These are phyloP conservation scores for Barypeithes pellucidus DNA, from an alignment of 2,888 invertebrate genomes.

Conservation along the genomic window DNA sequence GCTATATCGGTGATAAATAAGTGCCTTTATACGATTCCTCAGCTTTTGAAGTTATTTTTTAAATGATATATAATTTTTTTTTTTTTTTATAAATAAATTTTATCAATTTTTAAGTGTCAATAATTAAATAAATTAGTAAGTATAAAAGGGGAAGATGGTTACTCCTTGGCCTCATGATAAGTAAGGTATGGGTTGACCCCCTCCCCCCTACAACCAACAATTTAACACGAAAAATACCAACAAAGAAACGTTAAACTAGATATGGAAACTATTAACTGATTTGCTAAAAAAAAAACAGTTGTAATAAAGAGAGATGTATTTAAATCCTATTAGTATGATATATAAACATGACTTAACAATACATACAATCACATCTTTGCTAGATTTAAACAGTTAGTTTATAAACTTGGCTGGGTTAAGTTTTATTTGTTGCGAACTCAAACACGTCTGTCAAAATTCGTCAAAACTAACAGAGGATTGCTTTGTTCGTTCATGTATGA, in stretches of 20 bases:
- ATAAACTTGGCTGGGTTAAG: slow-evolving; percentile 57
- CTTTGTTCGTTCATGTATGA: slow-evolving; percentile 24
- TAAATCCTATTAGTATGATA: slow-evolving; percentile 68
- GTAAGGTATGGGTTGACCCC: too few relatives aligned
- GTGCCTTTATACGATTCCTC: slow-evolving; percentile 15
- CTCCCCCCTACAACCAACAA: too few relatives aligned
- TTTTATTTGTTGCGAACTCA: slow-evolving; percentile 50
- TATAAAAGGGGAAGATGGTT: too few relatives aligned
- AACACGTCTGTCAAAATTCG: slow-evolving; percentile 39
- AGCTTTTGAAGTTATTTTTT: slow-evolving; percentile 12
- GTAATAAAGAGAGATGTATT: slow-evolving; percentile 68
- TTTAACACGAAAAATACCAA: too few relatives aligned
- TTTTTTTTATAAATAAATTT: slow-evolving; percentile 21
- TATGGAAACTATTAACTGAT: too few relatives aligned
- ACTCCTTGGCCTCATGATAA: too few relatives aligned
- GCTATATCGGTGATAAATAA: slow-evolving; percentile 21
- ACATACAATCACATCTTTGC: slow-evolving; percentile 70
- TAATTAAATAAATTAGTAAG: too few relatives aligned
- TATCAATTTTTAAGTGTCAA: neutral
- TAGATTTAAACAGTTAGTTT: slow-evolving; percentile 65
- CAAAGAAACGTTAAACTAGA: too few relatives aligned
- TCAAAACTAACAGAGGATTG: slow-evolving; percentile 46
- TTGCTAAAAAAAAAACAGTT: slow-evolving; percentile 35
- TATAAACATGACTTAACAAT: slow-evolving; percentile 69
- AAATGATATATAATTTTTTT: neutral